These are phyloP conservation scores for Chloroceryle inda DNA, from an alignment of 2,797 vertebrate species.

Conservation along the genomic window DNA sequence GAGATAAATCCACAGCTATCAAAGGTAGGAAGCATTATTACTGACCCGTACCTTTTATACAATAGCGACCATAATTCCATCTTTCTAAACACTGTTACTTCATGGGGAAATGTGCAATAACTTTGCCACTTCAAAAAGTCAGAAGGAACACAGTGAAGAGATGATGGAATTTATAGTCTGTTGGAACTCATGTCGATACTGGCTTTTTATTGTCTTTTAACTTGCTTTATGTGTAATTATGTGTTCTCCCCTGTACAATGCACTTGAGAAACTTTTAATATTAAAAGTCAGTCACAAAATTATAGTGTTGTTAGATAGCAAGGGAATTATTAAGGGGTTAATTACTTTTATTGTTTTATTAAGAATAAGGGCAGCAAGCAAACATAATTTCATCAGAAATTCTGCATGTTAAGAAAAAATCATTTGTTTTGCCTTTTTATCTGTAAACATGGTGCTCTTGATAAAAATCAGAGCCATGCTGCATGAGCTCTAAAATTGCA, in stretches of 20 bases:
- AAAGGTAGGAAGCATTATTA: conserved; percentile 62
- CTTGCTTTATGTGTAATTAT: not conserved
- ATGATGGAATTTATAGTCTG: not conserved
- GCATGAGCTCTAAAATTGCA: not conserved
- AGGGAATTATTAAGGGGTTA: not conserved
- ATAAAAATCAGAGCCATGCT: not conserved
- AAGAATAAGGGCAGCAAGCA: not conserved
- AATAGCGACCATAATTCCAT: not conserved
- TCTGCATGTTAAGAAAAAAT: not conserved
- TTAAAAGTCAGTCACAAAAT: not conserved
- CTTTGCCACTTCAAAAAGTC: not conserved
- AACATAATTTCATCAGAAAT: not conserved
- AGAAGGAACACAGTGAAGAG: not conserved
- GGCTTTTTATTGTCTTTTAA: not conserved
- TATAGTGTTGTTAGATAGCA: not conserved
- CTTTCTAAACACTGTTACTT: not conserved
- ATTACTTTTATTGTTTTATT: not conserved
- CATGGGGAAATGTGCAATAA: not conserved
- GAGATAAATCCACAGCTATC: conserved; percentile 48
- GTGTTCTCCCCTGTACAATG: not conserved
- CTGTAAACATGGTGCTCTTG: not conserved
- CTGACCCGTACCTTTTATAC: not conserved
- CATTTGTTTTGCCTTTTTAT: not conserved
- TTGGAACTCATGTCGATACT: not conserved
- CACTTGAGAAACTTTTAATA: not conserved